Evolutionary conservation across 2,888 invertebrate species (phyloP).

Genomic region (Clunio marinus): DNA sequence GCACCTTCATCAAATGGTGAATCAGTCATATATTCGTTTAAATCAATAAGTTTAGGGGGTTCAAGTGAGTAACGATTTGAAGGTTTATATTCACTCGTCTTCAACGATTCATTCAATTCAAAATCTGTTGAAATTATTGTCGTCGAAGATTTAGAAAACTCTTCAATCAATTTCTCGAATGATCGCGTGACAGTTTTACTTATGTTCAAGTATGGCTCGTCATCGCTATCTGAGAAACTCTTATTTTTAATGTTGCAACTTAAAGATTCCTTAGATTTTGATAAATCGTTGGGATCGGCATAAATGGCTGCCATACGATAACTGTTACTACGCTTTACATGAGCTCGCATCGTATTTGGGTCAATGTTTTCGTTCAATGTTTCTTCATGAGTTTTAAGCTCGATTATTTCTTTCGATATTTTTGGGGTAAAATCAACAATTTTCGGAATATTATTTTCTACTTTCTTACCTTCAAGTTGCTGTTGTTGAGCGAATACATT

Average conservation of each 20-base stretch:
- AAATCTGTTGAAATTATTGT: constrained; percentile 36
- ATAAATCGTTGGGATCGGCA: constrained; percentile 55
- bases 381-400: not conserved
- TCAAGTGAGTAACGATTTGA: constrained; percentile 30
- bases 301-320: constrained; percentile 70
- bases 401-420: not conserved
- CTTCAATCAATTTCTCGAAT: constrained; percentile 50
- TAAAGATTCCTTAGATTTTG: constrained; percentile 28
- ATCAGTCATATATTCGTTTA: constrained; percentile 35
- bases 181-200: constrained; percentile 38
- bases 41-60: constrained; percentile 23
- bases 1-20: constrained; percentile 33
- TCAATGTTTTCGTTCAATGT: constrained; percentile 46
- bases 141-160: constrained; percentile 47
- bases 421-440: constrained; percentile 36
- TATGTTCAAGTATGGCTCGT: constrained; percentile 31
- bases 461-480: constrained; percentile 44
- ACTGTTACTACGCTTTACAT: constrained; percentile 77
- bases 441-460: constrained; percentile 41
- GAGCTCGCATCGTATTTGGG: constrained; percentile 45
- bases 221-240: constrained; percentile 14
- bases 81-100: constrained; percentile 1
- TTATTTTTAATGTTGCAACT: not conserved
- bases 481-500: constrained; percentile 25
- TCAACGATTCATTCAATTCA: constrained; percentile 26